Evolutionary conservation across 2,797 vertebrate genomes (phyloP), one percentile per base, ranked within the genome.

Genomic region (Lepus townsendii): DNA sequence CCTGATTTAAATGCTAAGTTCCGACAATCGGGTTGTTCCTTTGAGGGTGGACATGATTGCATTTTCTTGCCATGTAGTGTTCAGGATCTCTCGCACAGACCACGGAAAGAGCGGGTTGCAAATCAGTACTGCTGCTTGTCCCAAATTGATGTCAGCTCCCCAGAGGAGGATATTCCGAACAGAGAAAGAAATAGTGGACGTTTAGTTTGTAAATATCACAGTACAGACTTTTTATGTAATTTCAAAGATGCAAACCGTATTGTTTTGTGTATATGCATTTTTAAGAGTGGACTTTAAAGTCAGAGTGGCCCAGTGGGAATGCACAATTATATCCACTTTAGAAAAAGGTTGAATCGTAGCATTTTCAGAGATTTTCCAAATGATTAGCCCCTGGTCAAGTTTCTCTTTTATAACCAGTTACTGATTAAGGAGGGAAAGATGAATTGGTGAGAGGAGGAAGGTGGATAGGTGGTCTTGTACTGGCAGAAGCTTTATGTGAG

Each of bases 301-400:
- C 72, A 65, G 14, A 57, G 17, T 57, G 54, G 54, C 66, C 71
- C 8, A 27, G 12, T 52, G n/a, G 35, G 72, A 65, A 62, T 69
- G 22, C 50, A 66, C 75, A 77, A 73, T 80, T 95, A 38, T 19
- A 54, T 47, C 20, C 47, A 71, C 27, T 63, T 79, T 32, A 63
- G 69, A 50, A 38, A 54, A 65, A 71, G 5, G 26, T 47, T 62
- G 50, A 73, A 60, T 66, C 24, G 19, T 5, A 90, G 42, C 24
- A 57, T 83, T 95, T 87, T 35, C 60, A 57, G 80, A 80, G 77
- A 75, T 92, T 93, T 90, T 82, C 77, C 47, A 73, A 75, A 32
- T 69, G 42, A 71, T 90, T 62, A 77, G 38, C 63, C 32, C 16
- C 10, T 17, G 66, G 22, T 57, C 75, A 54, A 47, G 19, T 57